Evolutionary conservation across 2,888 invertebrate species (phyloP).

Genomic region (Cephus pygmeus): DNA sequence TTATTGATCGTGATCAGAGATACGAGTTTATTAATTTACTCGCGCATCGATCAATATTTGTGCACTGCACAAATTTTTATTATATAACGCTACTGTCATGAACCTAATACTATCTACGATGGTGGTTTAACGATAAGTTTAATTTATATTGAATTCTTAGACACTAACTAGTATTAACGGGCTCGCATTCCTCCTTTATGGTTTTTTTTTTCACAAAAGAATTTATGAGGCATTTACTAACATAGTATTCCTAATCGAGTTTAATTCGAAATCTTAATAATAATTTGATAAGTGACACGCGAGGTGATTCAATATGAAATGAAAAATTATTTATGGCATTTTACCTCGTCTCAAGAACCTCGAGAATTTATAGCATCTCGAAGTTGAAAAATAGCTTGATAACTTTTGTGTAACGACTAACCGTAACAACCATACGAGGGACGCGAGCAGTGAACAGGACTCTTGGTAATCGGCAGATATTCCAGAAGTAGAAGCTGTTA

Average conservation of each 20-base stretch:
- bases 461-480: conserved; percentile 57
- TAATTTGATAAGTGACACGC: background rate
- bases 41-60: conserved; percentile 8
- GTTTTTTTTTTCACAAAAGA: background rate
- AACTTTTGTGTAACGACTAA: background rate
- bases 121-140: background rate
- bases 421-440: conserved; percentile 48
- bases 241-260: background rate
- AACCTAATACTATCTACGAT: background rate
- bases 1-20: conserved; percentile 6
- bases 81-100: background rate
- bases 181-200: background rate
- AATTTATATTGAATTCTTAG: background rate
- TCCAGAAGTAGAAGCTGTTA: conserved; percentile 70
- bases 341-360: background rate
- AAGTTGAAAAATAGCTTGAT: background rate
- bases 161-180: conserved; percentile 6
- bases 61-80: conserved; percentile 1
- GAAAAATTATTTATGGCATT: background rate
- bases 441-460: conserved; percentile 45
- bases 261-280: background rate
- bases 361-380: background rate
- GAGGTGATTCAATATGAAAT: background rate
- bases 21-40: background rate
- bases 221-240: background rate